phyloP scores from a whole-genome alignment of 2,888 invertebrate genomes.

The Torymus texanus region DNA sequence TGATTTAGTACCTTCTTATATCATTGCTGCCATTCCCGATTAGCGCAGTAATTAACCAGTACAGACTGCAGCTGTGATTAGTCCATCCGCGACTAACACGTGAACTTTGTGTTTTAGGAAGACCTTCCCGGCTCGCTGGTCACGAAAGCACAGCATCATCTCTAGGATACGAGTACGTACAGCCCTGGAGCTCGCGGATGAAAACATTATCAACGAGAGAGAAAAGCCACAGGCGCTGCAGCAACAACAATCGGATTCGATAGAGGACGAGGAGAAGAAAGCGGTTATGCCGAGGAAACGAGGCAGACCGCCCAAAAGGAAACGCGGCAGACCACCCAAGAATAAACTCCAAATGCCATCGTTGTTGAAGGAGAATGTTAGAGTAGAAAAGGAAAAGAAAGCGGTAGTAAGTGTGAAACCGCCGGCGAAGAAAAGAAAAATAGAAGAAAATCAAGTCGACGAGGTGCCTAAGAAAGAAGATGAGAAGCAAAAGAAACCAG shows the following conservation, averaged over 20 bases:
- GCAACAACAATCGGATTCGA: too few species aligned
- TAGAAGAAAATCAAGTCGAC: too few species aligned
- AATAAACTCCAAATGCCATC: too few species aligned
- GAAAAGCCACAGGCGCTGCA: too few species aligned
- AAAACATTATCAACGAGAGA: neutral
- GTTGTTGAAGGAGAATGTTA: too few species aligned
- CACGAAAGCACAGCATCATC: slow-evolving; percentile 25
- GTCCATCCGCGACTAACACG: slow-evolving; percentile 20
- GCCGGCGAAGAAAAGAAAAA: too few species aligned
- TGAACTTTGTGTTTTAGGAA: slow-evolving; percentile 54
- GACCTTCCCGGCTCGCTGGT: slow-evolving; percentile 4
- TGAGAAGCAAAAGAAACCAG: neutral
- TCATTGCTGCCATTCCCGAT: slow-evolving; percentile 7
- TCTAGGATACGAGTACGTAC: slow-evolving; percentile 38
- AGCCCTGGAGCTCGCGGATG: slow-evolving; percentile 11
- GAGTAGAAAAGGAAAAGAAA: too few species aligned
- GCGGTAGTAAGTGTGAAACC: too few species aligned
- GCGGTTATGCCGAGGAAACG: neutral
- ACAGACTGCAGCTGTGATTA: neutral
- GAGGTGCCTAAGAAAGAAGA: neutral
- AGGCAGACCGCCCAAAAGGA: neutral
- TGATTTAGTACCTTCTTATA: slow-evolving; percentile 17
- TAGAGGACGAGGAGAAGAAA: too few species aligned
- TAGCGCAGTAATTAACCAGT: slow-evolving; percentile 15
- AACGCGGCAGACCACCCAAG: neutral